Evolutionary conservation across 2,113 vertebrate species (phyloP), one percentile per base, ranked within the genome.

Genomic region (Elgaria multicarinata): DNA sequence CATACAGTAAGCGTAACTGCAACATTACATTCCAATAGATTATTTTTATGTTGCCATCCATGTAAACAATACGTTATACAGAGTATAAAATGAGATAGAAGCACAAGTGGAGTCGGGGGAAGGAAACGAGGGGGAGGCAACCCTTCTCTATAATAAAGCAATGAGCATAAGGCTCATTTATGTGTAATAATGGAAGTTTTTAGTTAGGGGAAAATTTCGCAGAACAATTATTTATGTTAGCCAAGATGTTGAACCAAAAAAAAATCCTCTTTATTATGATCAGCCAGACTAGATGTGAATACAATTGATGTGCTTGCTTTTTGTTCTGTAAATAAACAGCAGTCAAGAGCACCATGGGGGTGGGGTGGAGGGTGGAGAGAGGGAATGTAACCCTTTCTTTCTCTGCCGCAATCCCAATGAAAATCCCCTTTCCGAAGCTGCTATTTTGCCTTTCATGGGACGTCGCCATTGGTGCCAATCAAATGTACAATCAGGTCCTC

Each of bases 31-130:
- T 81, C 66, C 66, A 72, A 71, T 46, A 72, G 78, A 44, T 88
- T 82, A 82, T 74, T 82, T 88, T 88, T 62, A 74, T 74, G 33
- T 74, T 64, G 78, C 62, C 67, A 83, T 55, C 53, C 78, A 82
- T 82, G 71, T 82, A 88, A 88, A 82, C 53, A 71, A 62, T 58
- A 67, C 78, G 72, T 72, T 71, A 44, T 42, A 16, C 14, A 42
- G 67, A 33, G 67, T 44, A 36, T 22, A 82, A 74, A 81, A 79
- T 71, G 66, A 88, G 87, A 53, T 22, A n/a, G 74, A 66, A 78
- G 66, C 62, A 78, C 39, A 78, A 87, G 62, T 66, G 22, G 58
- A 64, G 22, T 33, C 33, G 86, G 33, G n/a, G 28, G 31, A 50
- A 72, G 50, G 3, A 2, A 13, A 55, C 77, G 42, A 36, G 12